A percentile compares a stretch with the other conserved stretches of the same genome.
These are phyloP conservation scores for Tetranychus truncatus DNA, from an alignment of 2,888 invertebrate species.

Conservation along the genomic window DNA sequence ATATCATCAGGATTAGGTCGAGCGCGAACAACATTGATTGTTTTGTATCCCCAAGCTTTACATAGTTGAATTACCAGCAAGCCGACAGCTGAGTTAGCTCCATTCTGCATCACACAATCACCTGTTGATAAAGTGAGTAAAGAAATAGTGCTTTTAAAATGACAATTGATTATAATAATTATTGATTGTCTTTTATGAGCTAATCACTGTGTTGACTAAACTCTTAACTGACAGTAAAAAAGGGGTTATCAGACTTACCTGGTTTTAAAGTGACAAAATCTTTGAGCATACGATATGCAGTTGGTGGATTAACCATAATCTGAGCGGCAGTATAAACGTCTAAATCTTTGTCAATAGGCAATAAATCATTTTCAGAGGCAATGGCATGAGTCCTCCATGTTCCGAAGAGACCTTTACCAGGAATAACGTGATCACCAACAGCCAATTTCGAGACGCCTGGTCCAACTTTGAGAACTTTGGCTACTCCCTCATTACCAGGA, in stretches of 20 bases:
- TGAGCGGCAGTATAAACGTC: slow-evolving; percentile 64
- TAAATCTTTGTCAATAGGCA: slow-evolving; percentile 45
- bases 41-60: slow-evolving; percentile 41
- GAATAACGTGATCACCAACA: slow-evolving; percentile 65
- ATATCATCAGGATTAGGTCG: slow-evolving; percentile 47
- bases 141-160: neutral
- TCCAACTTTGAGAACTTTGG: slow-evolving; percentile 53
- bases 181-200: neutral
- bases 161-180: neutral
- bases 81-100: slow-evolving; percentile 85
- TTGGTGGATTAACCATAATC: slow-evolving; percentile 79
- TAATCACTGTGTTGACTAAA: neutral
- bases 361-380: slow-evolving; percentile 42
- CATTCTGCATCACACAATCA: slow-evolving; percentile 87
- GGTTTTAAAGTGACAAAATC: slow-evolving; percentile 56
- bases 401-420: slow-evolving; percentile 53
- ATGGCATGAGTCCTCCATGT: slow-evolving; percentile 67
- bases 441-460: slow-evolving; percentile 37
- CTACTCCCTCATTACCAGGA: slow-evolving; percentile 91
- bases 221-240: no score
- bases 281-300: slow-evolving; percentile 83
- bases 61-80: slow-evolving; percentile 81
- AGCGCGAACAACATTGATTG: slow-evolving; percentile 67
- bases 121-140: neutral
- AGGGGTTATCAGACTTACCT: slow-evolving; percentile 35